Evolutionary conservation across 2,797 vertebrate species (phyloP).

Genomic region (Adelosebastes latens): DNA sequence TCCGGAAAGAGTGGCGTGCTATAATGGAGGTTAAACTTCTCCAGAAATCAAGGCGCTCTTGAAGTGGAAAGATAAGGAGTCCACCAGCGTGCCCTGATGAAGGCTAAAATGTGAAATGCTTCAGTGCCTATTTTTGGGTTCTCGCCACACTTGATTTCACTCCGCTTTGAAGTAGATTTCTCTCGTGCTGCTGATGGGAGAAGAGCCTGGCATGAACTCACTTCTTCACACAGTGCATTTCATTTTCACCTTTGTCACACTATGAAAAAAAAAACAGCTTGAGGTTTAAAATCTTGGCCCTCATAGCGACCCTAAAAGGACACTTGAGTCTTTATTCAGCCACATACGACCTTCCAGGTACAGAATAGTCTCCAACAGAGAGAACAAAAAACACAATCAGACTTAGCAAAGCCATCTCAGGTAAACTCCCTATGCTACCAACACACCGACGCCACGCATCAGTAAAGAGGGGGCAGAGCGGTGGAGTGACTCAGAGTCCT

Average conservation of each 20-base stretch:
- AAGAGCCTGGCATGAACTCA: slow-evolving; percentile 1
- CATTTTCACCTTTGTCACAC: slow-evolving; percentile 27
- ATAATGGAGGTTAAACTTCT: slow-evolving; percentile 43
- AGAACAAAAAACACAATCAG: neutral
- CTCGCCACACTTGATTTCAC: slow-evolving; percentile 53
- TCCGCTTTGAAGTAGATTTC: slow-evolving; percentile 49
- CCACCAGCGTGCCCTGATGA: slow-evolving; percentile 16
- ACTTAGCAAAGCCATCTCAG: slow-evolving; percentile 6
- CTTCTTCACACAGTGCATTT: slow-evolving; percentile 8
- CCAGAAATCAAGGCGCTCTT: slow-evolving; percentile 27
- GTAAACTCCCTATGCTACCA: neutral
- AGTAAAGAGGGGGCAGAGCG: neutral
- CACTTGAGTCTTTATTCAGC: neutral
- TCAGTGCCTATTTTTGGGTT: slow-evolving; percentile 45
- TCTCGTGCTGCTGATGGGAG: slow-evolving; percentile 16
- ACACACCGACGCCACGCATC: neutral
- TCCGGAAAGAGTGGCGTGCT: neutral
- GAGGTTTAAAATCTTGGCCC: neutral
- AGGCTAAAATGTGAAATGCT: slow-evolving; percentile 37
- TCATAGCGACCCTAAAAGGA: neutral
- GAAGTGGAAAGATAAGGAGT: slow-evolving; percentile 42
- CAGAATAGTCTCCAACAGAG: neutral
- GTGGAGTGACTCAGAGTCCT: slow-evolving; percentile 19
- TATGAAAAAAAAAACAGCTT: slow-evolving; percentile 11
- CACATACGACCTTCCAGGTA: neutral